Base-by-base conservation (phyloP, 1,140 invertebrate genomes). In the Phymastichus coffea region DNA sequence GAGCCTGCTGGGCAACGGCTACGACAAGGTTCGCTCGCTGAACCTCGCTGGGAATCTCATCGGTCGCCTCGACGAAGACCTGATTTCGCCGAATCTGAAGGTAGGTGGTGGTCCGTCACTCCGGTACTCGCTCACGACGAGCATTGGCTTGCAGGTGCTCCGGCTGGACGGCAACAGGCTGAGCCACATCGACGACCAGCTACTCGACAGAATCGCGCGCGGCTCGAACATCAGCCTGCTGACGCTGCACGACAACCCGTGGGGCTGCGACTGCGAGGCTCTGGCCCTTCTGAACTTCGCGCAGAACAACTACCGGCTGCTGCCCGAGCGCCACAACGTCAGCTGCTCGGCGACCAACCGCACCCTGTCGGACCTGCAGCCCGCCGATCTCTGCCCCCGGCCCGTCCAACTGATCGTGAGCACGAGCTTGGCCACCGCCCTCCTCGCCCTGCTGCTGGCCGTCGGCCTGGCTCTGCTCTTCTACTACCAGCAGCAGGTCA, bases 401-500 rank as follows among this genome's bases (percentile, higher is more conserved):
- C 12, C 6, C 28, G 28, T 12, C 28, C 6, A 33, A 6, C 6
- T 7, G 28, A 33, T 7, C 28, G 28, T n/a, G n/a, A n/a, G 28
- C 28, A 33, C 28, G 28, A 33, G 28, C 28, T 12, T 33, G 28
- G 28, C 28, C 28, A 33, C 28, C 28, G 12, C 6, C 28, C 28
- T 33, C 28, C 28, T 33, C 28, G 28, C 6, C 28, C n/a, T n/a
- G 28, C 28, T 12, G 28, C 6, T 33, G 28, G 28, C 12, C 6
- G 28, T 12, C 12, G 6, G 28, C 28, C 28, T 33, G 28, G 28
- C 28, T 0, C 46, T 87, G 0, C 90, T 85, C 69, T 88, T 86
- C 61, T 81, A 84, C 38, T 88, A 84, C 59, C 79, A 87, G 65
- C 74, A 73, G 58, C 80, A 86, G 67, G 83, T 90, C 28, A 85